These are phyloP conservation scores for Blomia tropicalis DNA, from an alignment of 2,888 invertebrate species.

Conservation along the genomic window DNA sequence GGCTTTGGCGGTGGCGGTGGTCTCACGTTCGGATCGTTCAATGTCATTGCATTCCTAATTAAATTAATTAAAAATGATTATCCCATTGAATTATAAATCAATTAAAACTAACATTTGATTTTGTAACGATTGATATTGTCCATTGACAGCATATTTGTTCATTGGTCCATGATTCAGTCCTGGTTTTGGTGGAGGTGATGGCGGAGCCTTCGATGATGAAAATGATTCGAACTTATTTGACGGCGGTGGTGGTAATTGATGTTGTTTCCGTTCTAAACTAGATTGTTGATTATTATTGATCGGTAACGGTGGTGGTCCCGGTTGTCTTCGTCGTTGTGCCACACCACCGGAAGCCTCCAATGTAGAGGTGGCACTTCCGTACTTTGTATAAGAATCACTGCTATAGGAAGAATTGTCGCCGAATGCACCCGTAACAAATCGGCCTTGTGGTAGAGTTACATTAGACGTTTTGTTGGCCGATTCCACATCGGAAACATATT, in stretches of 20 bases:
- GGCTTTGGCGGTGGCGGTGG: slow-evolving; percentile 11
- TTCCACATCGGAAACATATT: background rate
- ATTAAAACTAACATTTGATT: slow-evolving; percentile 6
- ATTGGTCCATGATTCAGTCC: background rate
- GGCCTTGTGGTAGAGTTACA: background rate
- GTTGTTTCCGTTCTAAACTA: slow-evolving; percentile 16
- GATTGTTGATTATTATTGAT: slow-evolving; percentile 43
- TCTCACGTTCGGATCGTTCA: background rate
- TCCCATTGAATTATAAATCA: background rate
- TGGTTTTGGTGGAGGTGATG: slow-evolving; percentile 28
- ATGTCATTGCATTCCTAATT: slow-evolving; percentile 3
- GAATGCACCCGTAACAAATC: slow-evolving; percentile 17
- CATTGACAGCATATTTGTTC: too few species aligned
- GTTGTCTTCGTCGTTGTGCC: slow-evolving; percentile 40
- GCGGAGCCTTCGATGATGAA: slow-evolving; percentile 10
- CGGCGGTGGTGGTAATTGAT: background rate
- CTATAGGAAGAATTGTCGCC: slow-evolving; percentile 56
- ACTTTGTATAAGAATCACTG: slow-evolving; percentile 37
- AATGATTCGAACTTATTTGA: background rate
- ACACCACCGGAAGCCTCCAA: slow-evolving; percentile 17
- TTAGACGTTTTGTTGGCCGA: background rate
- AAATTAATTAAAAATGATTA: too few species aligned
- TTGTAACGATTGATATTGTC: background rate
- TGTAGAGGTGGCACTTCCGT: slow-evolving; percentile 26
- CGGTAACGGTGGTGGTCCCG: slow-evolving; percentile 51